Base-by-base conservation (phyloP, 2,797 vertebrate species). In the Natrix natrix region DNA sequence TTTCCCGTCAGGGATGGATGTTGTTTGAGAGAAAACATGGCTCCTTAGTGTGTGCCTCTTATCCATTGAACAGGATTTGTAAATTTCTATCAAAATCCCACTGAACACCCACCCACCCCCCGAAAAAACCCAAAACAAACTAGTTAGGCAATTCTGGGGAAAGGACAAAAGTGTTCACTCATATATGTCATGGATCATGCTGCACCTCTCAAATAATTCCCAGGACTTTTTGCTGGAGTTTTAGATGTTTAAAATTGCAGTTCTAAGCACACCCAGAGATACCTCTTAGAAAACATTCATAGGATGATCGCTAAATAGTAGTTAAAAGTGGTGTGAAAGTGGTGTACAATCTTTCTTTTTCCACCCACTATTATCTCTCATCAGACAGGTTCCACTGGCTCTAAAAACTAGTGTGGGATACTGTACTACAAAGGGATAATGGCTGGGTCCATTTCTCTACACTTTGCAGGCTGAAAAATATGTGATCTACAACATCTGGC, bases 361-460 rank as follows among this genome's bases (percentile, higher is more conserved):
- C 52, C 55, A 60, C 52, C 57, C 66, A 54, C 57, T 83, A 88
- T 60, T n/a, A 55, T 14, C 14, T 55, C 37, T 88, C 28, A 20
- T 87, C 24, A 78, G 90, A 78, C 57, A 83, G 24, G 87, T n/a
- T 88, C 48, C 37, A 7, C 12, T 52, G n/a, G 54, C 20, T 66
- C 88, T n/a, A 61, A 91, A 61, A 12, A 13, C 63, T 61, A 37
- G 32, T 37, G 32, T 37, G 32, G 32, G 32, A 37, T 37, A 37
- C 32, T 37, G 32, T 37, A 37, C 32, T 37, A 37, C 13, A 56
- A 14, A n/a, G 86, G 17, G 43, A 28, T 55, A 5, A 63, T 59
- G 10, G 3, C 55, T 59, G 55, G 5, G 24, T 28, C 52, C 56
- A n/a, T 87, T 11, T 61, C 0, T 0, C 13, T 0, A 0, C 2